These are phyloP conservation scores for Callionymus lyra DNA, from an alignment of 2,113 vertebrate species.

Conservation along the genomic window DNA sequence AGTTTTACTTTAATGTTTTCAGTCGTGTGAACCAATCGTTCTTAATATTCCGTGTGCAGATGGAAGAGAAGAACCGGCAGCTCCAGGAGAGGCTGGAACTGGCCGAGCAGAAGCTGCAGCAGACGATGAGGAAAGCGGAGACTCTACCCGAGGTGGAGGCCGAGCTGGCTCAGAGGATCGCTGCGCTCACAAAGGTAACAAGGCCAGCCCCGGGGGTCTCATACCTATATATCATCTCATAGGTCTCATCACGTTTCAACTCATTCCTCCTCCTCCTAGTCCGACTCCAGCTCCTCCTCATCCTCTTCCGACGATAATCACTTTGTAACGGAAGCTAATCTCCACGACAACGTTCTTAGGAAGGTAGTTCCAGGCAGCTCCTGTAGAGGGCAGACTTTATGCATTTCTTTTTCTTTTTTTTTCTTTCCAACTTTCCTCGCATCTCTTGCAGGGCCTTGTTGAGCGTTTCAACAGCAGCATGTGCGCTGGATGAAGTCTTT, in stretches of 20 bases:
- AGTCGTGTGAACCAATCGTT: too few relatives aligned
- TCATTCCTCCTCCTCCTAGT: slow-evolving; percentile 95
- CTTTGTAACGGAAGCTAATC: slow-evolving; percentile 98
- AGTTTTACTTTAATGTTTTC: too few relatives aligned
- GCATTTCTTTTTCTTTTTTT: slow-evolving; percentile 42
- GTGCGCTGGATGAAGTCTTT: slow-evolving; percentile 12
- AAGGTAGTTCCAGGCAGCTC: slow-evolving; percentile 90
- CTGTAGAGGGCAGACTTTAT: slow-evolving; percentile 37
- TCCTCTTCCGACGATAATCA: slow-evolving; percentile 95
- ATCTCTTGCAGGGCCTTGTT: too few relatives aligned
- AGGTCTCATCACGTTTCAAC: slow-evolving; percentile 71
- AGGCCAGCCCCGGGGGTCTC: neutral
- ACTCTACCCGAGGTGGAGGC: slow-evolving; percentile 98
- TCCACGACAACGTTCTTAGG: slow-evolving; percentile 97
- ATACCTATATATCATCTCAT: slow-evolving; percentile 13
- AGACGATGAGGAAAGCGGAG: slow-evolving; percentile 98
- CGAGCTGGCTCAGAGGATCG: slow-evolving; percentile 94
- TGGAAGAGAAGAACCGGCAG: slow-evolving; percentile 98
- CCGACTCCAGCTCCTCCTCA: slow-evolving; percentile 91
- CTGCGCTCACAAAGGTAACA: slow-evolving; percentile 93
- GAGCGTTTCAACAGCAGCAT: slow-evolving; percentile 41
- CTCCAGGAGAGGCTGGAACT: slow-evolving; percentile 91
- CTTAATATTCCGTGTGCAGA: too few relatives aligned
- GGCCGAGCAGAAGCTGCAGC: slow-evolving; percentile 96
- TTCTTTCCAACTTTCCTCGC: neutral